Evolutionary conservation across 2,113 vertebrate genomes (phyloP).

Genomic region (Talpa occidentalis): DNA sequence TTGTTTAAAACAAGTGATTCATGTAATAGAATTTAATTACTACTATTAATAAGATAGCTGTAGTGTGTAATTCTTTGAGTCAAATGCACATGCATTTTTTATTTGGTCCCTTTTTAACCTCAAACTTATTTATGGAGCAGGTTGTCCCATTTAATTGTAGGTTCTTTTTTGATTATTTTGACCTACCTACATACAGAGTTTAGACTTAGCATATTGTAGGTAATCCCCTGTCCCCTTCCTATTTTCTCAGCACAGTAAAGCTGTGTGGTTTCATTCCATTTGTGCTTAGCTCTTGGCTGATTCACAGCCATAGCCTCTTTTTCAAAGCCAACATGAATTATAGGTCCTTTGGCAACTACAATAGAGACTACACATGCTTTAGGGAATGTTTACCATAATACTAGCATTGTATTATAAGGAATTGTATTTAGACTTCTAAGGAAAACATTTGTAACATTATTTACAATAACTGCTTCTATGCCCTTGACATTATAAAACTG

Average conservation of each 20-base stretch:
- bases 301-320: not conserved
- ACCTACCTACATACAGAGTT: not conserved
- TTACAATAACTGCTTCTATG: not conserved
- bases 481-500: not conserved
- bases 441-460: slow-evolving; percentile 45
- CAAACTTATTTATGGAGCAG: not conserved
- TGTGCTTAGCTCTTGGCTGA: slow-evolving; percentile 16
- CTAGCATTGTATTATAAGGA: not conserved
- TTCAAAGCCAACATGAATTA: slow-evolving; percentile 53
- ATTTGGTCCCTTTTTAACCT: not conserved
- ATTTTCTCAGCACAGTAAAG: not conserved
- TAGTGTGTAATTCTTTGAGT: slow-evolving; percentile 12
- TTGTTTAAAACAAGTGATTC: slow-evolving; percentile 30
- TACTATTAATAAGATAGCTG: not conserved
- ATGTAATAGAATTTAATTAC: not conserved
- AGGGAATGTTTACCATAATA: not conserved
- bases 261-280: not conserved
- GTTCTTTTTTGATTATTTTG: slow-evolving; percentile 21
- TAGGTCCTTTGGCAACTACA: slow-evolving; percentile 11
- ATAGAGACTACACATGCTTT: not conserved
- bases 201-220: not conserved
- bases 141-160: not conserved
- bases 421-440: slow-evolving; percentile 53
- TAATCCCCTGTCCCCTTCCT: not conserved
- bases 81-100: not conserved